These are phyloP conservation scores for Drosophila nr. medialis DNA, from an alignment of 2,888 invertebrate species.

Conservation along the genomic window DNA sequence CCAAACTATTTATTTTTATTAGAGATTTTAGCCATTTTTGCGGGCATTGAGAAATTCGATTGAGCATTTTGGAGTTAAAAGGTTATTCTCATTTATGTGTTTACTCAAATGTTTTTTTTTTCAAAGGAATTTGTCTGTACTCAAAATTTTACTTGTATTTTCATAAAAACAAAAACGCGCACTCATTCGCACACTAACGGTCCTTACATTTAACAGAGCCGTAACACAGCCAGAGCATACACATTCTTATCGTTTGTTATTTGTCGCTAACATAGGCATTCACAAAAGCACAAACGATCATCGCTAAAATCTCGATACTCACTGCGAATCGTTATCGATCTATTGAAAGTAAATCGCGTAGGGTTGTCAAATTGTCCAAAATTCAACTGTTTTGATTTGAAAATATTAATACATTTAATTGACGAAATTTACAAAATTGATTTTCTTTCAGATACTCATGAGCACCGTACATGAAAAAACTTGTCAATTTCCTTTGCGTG, in stretches of 20 bases:
- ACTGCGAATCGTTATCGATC: conserved; percentile 10
- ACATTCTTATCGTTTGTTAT: neutral
- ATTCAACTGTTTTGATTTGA: neutral
- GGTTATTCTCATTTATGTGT: conserved; percentile 50
- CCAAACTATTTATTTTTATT: conserved; percentile 38
- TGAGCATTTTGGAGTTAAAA: conserved; percentile 56
- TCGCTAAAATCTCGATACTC: conserved; percentile 12
- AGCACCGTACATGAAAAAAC: conserved; percentile 89
- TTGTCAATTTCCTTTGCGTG: conserved; percentile 85
- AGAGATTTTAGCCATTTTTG: conserved; percentile 81
- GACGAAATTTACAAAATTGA: neutral
- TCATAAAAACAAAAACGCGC: neutral
- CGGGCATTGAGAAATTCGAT: conserved; percentile 78
- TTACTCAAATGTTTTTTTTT: neutral
- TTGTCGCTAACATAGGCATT: neutral
- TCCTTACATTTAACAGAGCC: conserved; percentile 1
- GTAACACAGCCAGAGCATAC: neutral
- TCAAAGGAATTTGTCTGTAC: neutral
- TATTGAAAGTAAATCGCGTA: neutral
- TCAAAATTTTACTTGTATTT: neutral
- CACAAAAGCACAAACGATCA: conserved; percentile 10
- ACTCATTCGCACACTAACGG: conserved; percentile 4
- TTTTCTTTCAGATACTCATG: conserved; percentile 88
- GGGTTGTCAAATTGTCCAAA: conserved; percentile 12
- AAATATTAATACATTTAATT: conserved; percentile 3